Evolutionary conservation across 1,140 invertebrate genomes (phyloP), one percentile per base, ranked within the genome.

Genomic region (Pogonus chalceus): DNA sequence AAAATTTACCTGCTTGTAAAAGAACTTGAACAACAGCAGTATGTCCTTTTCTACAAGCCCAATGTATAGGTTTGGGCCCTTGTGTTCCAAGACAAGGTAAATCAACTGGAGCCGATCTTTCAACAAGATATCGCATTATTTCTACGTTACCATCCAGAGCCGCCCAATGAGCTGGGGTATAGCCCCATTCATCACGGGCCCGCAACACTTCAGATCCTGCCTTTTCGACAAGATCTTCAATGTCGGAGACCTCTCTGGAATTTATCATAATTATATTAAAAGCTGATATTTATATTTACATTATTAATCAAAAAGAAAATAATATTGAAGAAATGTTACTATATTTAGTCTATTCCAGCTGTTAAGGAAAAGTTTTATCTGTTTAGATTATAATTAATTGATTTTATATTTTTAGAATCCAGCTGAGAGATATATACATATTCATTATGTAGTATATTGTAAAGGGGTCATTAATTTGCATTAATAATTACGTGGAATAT

Each of bases 101-200:
- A 72, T 95, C 87, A 4, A 93, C 79, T 1, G 88, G 87, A 14
- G 85, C 88, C 51, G 81, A 83, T 53, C 82, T 76, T 63, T 92
- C 89, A 12, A 93, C 82, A 43, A 95, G 77, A 62, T 88, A 90
- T 10, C 87, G 75, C 84, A 88, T 88, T 39, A 89, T 80, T 67
- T 88, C 84, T 12, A 87, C 81, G 62, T 87, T 87, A 14, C 91
- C 90, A 65, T 92, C 89, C 7, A 93, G 70, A 21, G 90, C 89
- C 10, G 88, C 88, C 91, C 90, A 94, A 69, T 94, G 91, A 10
- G 89, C 89, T 2, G 89, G 88, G 0, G 90, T 93, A 66, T 94
- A 92, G 16, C 90, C 91, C 76, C 92, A 91, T 63, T 91, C 86
- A 69, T 94, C 90, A 23, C 90, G 76, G 0, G 83, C 82, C 48